Evolutionary conservation across 2,113 vertebrate species (phyloP).

Genomic region (Hypanus sabinus): DNA sequence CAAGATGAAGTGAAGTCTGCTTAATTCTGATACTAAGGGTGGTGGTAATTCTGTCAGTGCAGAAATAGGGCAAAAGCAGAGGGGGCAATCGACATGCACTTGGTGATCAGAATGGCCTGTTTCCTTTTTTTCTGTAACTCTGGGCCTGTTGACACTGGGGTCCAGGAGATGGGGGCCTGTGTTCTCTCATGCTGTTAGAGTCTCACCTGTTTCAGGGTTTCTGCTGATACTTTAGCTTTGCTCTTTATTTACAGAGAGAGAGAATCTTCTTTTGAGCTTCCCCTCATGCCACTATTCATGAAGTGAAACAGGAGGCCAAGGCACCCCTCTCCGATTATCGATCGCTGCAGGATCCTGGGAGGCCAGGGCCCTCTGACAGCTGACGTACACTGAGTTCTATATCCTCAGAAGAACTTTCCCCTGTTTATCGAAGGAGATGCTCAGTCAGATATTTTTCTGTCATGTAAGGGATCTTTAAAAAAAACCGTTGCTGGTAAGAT

Average conservation of each 20-base stretch:
- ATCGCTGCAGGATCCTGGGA: neutral
- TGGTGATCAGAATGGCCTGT: too few relatives aligned
- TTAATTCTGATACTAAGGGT: neutral
- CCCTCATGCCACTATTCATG: neutral
- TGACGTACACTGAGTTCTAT: neutral
- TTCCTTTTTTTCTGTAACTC: too few relatives aligned
- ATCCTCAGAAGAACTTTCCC: neutral
- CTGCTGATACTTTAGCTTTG: neutral
- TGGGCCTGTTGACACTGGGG: neutral
- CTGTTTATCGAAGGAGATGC: neutral
- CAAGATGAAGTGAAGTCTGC: neutral
- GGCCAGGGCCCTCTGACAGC: neutral
- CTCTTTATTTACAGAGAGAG: neutral
- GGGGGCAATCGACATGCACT: too few relatives aligned
- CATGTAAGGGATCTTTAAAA: neutral
- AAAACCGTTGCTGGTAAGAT: neutral
- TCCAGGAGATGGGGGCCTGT: too few relatives aligned
- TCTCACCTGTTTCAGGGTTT: neutral
- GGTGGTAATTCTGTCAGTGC: neutral
- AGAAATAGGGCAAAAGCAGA: neutral
- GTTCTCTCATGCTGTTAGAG: too few relatives aligned
- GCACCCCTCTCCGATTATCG: neutral
- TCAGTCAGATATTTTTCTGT: neutral
- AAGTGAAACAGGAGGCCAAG: neutral
- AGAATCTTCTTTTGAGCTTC: neutral